Conservation (phyloP, 2,113 vertebrate genomes). For the Mungos mungo region DNA sequence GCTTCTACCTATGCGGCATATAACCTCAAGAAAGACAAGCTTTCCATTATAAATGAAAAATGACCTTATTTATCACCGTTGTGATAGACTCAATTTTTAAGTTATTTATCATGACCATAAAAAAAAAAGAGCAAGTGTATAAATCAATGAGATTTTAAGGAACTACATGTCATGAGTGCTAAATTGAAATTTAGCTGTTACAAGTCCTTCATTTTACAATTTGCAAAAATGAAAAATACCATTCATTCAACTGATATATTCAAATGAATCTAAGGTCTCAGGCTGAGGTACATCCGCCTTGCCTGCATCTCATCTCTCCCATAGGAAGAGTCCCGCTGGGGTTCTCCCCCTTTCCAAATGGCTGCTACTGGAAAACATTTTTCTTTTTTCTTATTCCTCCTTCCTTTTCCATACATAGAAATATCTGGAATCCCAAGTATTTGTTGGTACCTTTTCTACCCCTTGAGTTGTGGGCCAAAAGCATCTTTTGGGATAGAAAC, state of each 20-base stretch:
- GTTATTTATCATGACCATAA: conserved; percentile 58
- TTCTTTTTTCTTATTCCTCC: neutral
- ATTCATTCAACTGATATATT: neutral
- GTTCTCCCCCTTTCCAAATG: neutral
- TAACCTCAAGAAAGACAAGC: conserved; percentile 53
- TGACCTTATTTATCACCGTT: conserved; percentile 7
- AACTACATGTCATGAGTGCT: neutral
- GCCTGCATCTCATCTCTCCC: neutral
- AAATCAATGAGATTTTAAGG: conserved; percentile 37
- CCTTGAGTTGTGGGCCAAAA: neutral
- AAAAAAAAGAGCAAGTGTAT: neutral
- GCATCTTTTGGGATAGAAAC: neutral
- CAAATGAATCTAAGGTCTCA: neutral
- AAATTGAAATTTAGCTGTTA: conserved; percentile 27
- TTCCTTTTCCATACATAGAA: neutral
- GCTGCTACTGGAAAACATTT: neutral
- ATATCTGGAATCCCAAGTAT: neutral
- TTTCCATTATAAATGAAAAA: conserved; percentile 75
- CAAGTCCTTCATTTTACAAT: neutral
- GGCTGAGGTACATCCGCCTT: neutral
- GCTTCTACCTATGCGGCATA: neutral
- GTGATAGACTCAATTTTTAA: conserved; percentile 55
- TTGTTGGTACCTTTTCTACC: neutral
- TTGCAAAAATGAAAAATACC: neutral
- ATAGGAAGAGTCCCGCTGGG: neutral